A percentile compares a stretch with the other conserved stretches of the same genome.
phyloP scores from a whole-genome alignment of 92 coral and sea anemone genomes.

The Epizoanthus stellaris region DNA sequence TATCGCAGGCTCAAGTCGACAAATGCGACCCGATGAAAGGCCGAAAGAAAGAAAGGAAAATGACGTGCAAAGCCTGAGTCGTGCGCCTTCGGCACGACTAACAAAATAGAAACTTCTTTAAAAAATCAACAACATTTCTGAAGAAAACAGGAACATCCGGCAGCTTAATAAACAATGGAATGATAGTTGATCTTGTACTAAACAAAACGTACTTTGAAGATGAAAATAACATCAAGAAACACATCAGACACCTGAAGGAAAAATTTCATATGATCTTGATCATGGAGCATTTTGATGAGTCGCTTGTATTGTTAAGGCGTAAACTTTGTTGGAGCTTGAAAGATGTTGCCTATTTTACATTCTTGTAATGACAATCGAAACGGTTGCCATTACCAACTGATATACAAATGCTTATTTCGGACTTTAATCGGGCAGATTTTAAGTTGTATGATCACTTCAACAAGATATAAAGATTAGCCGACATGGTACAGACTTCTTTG shows the following conservation, averaged over 20 bases:
- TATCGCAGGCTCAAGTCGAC: too few relatives aligned
- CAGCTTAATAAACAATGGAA: slow-evolving; percentile 18
- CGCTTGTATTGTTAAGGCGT: slow-evolving; percentile 21
- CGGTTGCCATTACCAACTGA: neutral
- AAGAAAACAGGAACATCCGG: neutral
- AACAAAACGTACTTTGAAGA: slow-evolving; percentile 15
- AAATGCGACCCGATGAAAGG: too few relatives aligned
- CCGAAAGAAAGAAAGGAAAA: too few relatives aligned
- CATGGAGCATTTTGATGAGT: slow-evolving; percentile 35
- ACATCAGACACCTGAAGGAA: slow-evolving; percentile 26
- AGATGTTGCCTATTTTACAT: slow-evolving; percentile 25
- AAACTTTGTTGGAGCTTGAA: slow-evolving; percentile 20
- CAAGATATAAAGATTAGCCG: slow-evolving; percentile 1
- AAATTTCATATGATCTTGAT: slow-evolving; percentile 29
- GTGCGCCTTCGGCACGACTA: too few relatives aligned
- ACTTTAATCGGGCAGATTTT: slow-evolving; percentile 31
- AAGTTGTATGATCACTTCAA: slow-evolving; percentile 27
- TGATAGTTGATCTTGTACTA: slow-evolving; percentile 32
- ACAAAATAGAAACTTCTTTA: slow-evolving; percentile 24
- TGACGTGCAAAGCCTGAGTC: too few relatives aligned
- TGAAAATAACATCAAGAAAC: slow-evolving; percentile 12
- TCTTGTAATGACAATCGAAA: slow-evolving; percentile 6
- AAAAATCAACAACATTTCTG: neutral
- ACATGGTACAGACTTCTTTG: slow-evolving; percentile 21
- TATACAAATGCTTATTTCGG: neutral